These are phyloP conservation scores for Colostygia pectinataria DNA, from an alignment of 2,888 invertebrate genomes.

Conservation along the genomic window DNA sequence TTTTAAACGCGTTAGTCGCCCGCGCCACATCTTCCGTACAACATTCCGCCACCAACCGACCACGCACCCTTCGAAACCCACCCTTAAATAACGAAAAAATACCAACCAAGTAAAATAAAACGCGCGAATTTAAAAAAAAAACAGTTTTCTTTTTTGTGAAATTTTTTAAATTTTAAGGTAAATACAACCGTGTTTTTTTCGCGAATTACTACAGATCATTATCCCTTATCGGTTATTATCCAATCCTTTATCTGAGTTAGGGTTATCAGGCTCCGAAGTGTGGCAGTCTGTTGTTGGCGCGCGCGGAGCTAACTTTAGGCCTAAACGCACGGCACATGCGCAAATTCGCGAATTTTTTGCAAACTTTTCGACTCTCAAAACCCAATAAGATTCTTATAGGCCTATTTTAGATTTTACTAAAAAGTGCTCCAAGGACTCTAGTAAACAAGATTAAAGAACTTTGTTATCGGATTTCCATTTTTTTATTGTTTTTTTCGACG, in stretches of 20 bases:
- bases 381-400: conserved; percentile 80
- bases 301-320: conserved; percentile 54
- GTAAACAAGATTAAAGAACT: conserved; percentile 48
- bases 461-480: conserved; percentile 44
- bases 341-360: conserved; percentile 66
- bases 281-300: conserved; percentile 39
- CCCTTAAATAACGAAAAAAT: conserved; percentile 1
- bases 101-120: too few species aligned
- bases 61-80: conserved; percentile 13
- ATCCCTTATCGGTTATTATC: conserved; percentile 59
- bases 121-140: too few species aligned
- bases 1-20: conserved; percentile 56
- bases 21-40: conserved; percentile 38
- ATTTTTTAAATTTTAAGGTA: neutral
- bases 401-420: conserved; percentile 62
- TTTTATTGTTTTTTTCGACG: conserved; percentile 46
- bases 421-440: conserved; percentile 40
- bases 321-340: conserved; percentile 61
- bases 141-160: neutral
- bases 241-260: conserved; percentile 44
- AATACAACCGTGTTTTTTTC: too few species aligned
- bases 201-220: conserved; percentile 19
- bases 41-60: conserved; percentile 1
- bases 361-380: conserved; percentile 48
- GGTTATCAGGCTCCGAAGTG: conserved; percentile 37